These are phyloP conservation scores for Drosophila lacicola DNA, from an alignment of 2,888 invertebrate genomes.

Conservation along the genomic window DNA sequence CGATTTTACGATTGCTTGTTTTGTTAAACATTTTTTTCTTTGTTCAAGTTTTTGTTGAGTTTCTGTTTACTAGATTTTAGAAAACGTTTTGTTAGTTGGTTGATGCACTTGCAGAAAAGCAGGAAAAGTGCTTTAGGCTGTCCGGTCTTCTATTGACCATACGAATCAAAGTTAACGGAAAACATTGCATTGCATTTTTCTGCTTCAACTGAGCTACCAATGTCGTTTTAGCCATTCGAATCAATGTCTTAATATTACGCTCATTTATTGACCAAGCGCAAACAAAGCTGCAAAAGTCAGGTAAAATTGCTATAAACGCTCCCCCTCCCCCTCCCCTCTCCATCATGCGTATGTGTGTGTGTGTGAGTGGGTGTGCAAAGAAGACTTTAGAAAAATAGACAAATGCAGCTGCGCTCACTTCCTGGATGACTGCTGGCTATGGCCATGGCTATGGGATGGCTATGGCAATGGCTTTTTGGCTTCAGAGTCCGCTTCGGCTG, in stretches of 20 bases:
- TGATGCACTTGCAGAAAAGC: too few relatives aligned
- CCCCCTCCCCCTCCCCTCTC: background rate
- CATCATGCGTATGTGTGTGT: slow-evolving; percentile 5
- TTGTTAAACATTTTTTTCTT: background rate
- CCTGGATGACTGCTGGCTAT: slow-evolving; percentile 59
- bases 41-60: background rate
- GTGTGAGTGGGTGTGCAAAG: slow-evolving; percentile 31
- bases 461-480: slow-evolving; percentile 33
- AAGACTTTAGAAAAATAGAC: slow-evolving; percentile 57
- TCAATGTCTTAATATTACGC: slow-evolving; percentile 74
- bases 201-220: slow-evolving; percentile 37
- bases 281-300: slow-evolving; percentile 70
- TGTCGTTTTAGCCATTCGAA: slow-evolving; percentile 63
- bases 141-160: slow-evolving; percentile 43
- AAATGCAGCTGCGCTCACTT: slow-evolving; percentile 62
- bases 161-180: slow-evolving; percentile 45
- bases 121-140: slow-evolving; percentile 21
- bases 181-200: slow-evolving; percentile 45
- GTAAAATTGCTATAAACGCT: slow-evolving; percentile 73
- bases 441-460: slow-evolving; percentile 14
- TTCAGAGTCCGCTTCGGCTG: slow-evolving; percentile 8
- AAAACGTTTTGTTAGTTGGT: slow-evolving; percentile 14
- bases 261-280: slow-evolving; percentile 75
- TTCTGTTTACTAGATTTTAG: slow-evolving; percentile 20
- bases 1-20: slow-evolving; percentile 8